Percentiles rank a stretch among this genome's conserved stretches.
Conservation (phyloP, 2,797 vertebrate genomes). For the Xenops minutus region DNA sequence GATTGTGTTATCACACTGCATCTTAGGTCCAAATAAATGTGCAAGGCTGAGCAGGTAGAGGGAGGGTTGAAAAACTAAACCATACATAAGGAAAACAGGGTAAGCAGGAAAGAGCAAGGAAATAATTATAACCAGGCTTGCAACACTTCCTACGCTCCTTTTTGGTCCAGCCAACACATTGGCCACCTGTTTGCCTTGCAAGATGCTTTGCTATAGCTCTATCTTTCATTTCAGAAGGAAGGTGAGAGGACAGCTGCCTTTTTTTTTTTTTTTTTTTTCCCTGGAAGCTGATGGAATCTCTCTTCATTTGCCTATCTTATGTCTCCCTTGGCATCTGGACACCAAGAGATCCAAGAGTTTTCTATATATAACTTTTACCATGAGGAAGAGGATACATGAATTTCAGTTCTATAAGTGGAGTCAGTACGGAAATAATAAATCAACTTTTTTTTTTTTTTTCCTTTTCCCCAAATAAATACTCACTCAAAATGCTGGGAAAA, state of each 20-base stretch:
- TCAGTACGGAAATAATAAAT: not conserved
- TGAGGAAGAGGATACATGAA: accelerated
- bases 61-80: not conserved
- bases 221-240: not conserved
- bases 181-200: not conserved
- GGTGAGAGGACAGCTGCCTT: not conserved
- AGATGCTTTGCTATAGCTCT: not conserved
- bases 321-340: not conserved
- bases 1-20: not conserved
- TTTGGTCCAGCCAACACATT: constrained; percentile 36
- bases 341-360: not conserved
- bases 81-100: not conserved
- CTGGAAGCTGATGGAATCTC: not conserved
- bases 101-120: constrained; percentile 27
- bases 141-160: constrained; percentile 34
- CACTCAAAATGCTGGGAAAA: not conserved
- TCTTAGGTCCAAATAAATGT: not conserved
- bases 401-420: not conserved
- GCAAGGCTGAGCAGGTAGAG: not conserved
- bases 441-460: not conserved
- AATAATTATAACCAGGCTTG: constrained; percentile 34
- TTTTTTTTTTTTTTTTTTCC: not conserved
- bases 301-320: not conserved
- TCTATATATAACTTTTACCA: accelerated
- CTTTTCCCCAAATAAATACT: not conserved